Evolutionary conservation across 2,113 vertebrate species (phyloP).

Genomic region (Narcine bancroftii): DNA sequence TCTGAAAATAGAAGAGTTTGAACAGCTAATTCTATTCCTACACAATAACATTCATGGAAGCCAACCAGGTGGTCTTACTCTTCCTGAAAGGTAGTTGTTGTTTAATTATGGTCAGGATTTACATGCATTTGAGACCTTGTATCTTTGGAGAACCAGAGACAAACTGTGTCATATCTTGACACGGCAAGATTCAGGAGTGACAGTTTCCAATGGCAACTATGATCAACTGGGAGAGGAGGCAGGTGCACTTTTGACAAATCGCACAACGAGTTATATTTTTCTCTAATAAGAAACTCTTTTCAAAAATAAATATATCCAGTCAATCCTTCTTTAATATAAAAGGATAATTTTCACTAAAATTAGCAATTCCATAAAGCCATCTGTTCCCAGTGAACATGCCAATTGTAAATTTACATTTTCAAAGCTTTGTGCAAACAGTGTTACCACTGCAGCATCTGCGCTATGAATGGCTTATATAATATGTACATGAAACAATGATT

Average conservation of each 20-base stretch:
- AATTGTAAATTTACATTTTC: slow-evolving; percentile 30
- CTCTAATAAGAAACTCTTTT: neutral
- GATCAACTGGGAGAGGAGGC: neutral
- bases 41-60: neutral
- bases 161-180: neutral
- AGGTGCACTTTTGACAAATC: neutral
- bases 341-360: slow-evolving; percentile 29
- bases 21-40: too few relatives aligned
- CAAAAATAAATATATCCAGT: slow-evolving; percentile 12
- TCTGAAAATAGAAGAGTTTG: too few relatives aligned
- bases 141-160: neutral
- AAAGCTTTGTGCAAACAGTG: slow-evolving; percentile 12
- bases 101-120: neutral
- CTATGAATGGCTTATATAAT: slow-evolving; percentile 7
- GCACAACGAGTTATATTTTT: neutral
- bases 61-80: neutral
- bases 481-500: slow-evolving; percentile 6
- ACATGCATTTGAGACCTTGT: neutral
- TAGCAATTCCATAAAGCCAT: neutral
- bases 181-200: neutral
- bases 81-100: neutral
- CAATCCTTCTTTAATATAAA: slow-evolving; percentile 7
- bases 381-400: slow-evolving; percentile 30
- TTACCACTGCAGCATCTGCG: slow-evolving; percentile 19
- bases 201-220: neutral